Base-by-base conservation (phyloP, 2,797 vertebrate genomes). In the Crocidura indochinensis region DNA sequence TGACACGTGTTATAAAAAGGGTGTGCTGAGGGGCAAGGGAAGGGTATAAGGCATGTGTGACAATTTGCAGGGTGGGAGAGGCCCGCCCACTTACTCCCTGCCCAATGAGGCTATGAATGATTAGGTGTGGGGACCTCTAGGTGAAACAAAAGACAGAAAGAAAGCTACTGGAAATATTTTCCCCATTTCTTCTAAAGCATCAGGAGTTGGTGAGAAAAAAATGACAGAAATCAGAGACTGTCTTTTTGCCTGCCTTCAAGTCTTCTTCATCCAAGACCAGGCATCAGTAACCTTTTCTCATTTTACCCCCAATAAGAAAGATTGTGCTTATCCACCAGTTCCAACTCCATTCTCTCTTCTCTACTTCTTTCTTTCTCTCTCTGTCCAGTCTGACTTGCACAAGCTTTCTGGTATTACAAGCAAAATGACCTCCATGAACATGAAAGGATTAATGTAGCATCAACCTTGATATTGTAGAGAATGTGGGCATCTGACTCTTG, bases 61-160 rank as follows among this genome's bases (percentile, higher is more conserved):
- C 74, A n/a, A 51, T 5, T 4, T 1, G 0, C 67, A 47, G 46
- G 9, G 22, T 65, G 64, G 8, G 26, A 6, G 10, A 19, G 6
- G 24, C 38, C 44, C 5, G 38, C 68, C 17, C 19, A 14, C 19
- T 10, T 1, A 1, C 3, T 0, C 5, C 8, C 0, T 22, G 24
- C 29, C 17, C 47, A 3, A 20, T 10, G 17, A 60, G 3, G 2
- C 24, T 17, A 22, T 0, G n/a, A 19, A 31, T 0, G 2, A 51
- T 24, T 2, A 0, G 0, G n/a, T 1, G 20, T 12, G 7, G 4
- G 56, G 2, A 15, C 53, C 27, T 27, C 84, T 31, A 29, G 84
- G 29, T 4, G 17, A 53, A 60, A 51, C 9, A 29, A 19, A 15
- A 56, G 4, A n/a, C 1, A 3, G 46, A 53, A 19, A 76, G 64